Base-by-base conservation (phyloP, 2,113 vertebrate species). In the Ornithorhynchus anatinus region DNA sequence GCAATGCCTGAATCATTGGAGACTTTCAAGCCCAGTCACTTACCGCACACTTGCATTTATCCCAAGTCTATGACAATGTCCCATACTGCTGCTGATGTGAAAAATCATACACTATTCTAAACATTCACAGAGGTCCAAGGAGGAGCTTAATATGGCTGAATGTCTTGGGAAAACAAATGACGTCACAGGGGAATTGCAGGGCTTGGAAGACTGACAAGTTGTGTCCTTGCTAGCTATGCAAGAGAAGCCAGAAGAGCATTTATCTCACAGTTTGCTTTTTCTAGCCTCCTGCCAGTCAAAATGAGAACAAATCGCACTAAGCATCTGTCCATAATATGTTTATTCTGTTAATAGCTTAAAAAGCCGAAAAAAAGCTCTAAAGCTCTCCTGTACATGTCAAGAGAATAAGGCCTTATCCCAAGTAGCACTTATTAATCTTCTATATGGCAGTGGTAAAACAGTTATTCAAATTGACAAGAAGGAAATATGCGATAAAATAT, bases 111-210 rank as follows among this genome's bases (percentile, higher is more conserved):
- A 57, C 72, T 70, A 40, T 76, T 7, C 13, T 72, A 77, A 84
- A 85, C 77, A 80, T 59, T 77, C 3, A 12, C 50, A 78, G 84
- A 78, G 86, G 59, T 75, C 80, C 82, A 88, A 79, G 29, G 58
- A 81, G 69, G 79, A 73, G 66, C 71, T 61, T 60, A 69, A 67
- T 72, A 86, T 50, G 1, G 69, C 42, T 23, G 35, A 74, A 84
- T 65, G 72, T 88, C 91, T 92, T 87, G 88, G 91, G 91, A 95
- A 94, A 92, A 84, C 84, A 89, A 61, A 69, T 90, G 86, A 90
- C n/a, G 66, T 90, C 90, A 89, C 81, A 56, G 78, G 86, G 80
- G 78, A 88, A 3, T 48, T 25, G 79, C 1, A 3, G 59, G 43
- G 17, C 59, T 78, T 75, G 71, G 78, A 81, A 68, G 29, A 59